These are phyloP conservation scores for Falco novaeseelandiae DNA, from an alignment of 2,797 vertebrate genomes.

Conservation along the genomic window DNA sequence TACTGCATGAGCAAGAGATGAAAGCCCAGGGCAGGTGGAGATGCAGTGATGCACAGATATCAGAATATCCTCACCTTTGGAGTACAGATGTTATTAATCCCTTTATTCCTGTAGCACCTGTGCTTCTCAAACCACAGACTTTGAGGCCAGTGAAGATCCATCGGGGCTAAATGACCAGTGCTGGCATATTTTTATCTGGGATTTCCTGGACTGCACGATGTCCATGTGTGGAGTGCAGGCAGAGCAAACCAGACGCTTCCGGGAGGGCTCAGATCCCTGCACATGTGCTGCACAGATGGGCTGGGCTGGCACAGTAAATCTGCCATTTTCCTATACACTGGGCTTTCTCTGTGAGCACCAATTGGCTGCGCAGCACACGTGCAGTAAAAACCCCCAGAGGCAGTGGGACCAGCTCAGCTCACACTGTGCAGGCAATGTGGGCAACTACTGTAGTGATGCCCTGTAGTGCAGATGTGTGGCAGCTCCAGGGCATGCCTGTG, in stretches of 20 bases:
- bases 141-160: neutral
- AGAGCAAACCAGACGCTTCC: neutral
- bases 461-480: neutral
- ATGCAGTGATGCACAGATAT: neutral
- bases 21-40: neutral
- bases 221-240: neutral
- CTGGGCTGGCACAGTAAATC: constrained; percentile 22
- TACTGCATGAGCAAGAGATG: neutral
- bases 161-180: accelerated
- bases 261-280: neutral
- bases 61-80: neutral
- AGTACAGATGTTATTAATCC: neutral
- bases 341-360: neutral
- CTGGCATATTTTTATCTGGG: neutral
- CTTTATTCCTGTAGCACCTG: neutral
- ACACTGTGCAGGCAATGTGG: accelerated
- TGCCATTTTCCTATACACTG: neutral
- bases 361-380: accelerated
- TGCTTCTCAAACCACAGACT: neutral
- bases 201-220: neutral
- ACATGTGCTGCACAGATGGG: constrained; percentile 60
- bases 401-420: neutral
- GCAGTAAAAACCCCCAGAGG: neutral
- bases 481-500: accelerated
- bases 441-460: neutral